phyloP scores from a whole-genome alignment of 1,140 invertebrate genomes.

The Ostrea denselamellosa region DNA sequence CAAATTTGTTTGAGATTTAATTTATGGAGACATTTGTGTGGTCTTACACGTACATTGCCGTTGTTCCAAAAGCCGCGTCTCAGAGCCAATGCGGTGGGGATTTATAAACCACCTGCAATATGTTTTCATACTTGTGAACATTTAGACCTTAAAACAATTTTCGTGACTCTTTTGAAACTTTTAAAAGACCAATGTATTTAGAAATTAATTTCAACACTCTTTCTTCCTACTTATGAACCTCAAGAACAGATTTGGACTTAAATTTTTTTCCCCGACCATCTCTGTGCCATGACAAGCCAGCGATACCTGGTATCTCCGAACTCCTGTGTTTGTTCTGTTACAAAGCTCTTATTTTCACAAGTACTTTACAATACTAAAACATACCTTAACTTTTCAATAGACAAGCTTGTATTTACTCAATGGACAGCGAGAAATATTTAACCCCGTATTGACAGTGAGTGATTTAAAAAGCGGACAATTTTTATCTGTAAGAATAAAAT shows the following conservation, averaged over 20 bases:
- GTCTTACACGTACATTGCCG: background rate
- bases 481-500: background rate
- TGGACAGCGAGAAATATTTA: background rate
- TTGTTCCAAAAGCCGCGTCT: too few species aligned
- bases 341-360: conserved; percentile 31
- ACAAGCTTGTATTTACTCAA: conserved; percentile 26
- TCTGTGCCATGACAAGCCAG: background rate
- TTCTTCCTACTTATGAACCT: background rate
- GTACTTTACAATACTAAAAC: conserved; percentile 19
- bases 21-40: conserved; percentile 1
- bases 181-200: too few species aligned
- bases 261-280: background rate
- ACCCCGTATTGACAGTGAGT: background rate
- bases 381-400: conserved; percentile 18
- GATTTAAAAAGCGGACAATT: conserved; percentile 12
- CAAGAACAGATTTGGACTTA: background rate
- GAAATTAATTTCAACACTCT: too few species aligned
- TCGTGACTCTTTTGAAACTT: too few species aligned
- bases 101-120: too few species aligned
- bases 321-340: background rate
- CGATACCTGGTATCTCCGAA: background rate
- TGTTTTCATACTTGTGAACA: too few species aligned
- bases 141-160: too few species aligned
- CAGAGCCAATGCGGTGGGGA: too few species aligned
- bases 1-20: background rate